Conservation (phyloP, 2,113 vertebrate species). For the Seriola rivoliana region DNA sequence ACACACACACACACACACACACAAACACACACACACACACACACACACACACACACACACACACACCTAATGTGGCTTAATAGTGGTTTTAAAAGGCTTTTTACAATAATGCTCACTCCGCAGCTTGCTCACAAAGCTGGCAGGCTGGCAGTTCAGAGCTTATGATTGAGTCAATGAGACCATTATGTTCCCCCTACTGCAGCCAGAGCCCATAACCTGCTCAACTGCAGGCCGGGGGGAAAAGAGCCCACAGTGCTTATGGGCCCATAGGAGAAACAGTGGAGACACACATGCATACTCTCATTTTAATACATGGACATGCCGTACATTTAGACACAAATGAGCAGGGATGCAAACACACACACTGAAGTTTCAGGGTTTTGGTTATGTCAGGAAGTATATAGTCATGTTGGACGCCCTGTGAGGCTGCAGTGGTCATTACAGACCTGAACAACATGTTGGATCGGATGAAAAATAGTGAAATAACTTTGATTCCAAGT, state of each 20-base stretch:
- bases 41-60: conserved; percentile 28
- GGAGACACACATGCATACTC: conserved; percentile 2
- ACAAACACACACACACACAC: conserved; percentile 22
- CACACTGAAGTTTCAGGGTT: background rate
- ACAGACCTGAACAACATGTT: background rate
- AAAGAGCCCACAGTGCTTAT: conserved; percentile 53
- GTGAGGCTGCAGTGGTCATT: background rate
- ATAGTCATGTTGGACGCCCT: background rate
- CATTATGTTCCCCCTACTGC: conserved; percentile 69
- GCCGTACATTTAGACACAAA: background rate
- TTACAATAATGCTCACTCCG: conserved; percentile 77
- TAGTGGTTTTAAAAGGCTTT: conserved; percentile 75
- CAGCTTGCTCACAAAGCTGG: conserved; percentile 72
- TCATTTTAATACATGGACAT: conserved; percentile 18
- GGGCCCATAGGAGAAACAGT: conserved; percentile 38
- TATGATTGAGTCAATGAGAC: conserved; percentile 73
- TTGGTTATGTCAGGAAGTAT: background rate
- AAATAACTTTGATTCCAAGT: background rate
- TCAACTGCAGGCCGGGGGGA: conserved; percentile 36
- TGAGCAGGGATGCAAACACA: background rate
- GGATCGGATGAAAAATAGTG: background rate
- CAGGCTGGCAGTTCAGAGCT: conserved; percentile 67
- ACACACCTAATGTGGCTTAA: conserved; percentile 69
- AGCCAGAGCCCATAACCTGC: conserved; percentile 73
- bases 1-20: conserved; percentile 16